phyloP scores from a whole-genome alignment of 1,140 invertebrate genomes.

The Leptinotarsa undecemlineata region DNA sequence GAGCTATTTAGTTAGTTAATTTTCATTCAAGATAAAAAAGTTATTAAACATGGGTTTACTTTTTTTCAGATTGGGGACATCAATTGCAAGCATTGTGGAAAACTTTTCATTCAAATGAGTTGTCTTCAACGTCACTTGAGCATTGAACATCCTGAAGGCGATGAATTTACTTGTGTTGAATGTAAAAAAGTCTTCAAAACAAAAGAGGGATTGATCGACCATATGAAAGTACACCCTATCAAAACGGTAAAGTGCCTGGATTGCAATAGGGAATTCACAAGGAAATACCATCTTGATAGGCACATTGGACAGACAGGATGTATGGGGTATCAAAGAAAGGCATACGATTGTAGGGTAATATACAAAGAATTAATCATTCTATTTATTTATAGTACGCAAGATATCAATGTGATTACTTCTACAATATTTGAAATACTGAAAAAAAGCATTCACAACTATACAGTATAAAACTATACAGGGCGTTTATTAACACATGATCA shows the following conservation, averaged over 20 bases:
- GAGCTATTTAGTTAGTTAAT: no score
- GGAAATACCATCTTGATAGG: slow-evolving; percentile 76
- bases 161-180: slow-evolving; percentile 46
- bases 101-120: slow-evolving; percentile 72
- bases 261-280: slow-evolving; percentile 70
- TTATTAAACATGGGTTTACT: neutral
- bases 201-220: slow-evolving; percentile 41
- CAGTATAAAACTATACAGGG: no score
- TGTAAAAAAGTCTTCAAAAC: slow-evolving; percentile 44
- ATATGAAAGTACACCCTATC: slow-evolving; percentile 48
- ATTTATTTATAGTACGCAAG: no score
- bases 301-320: slow-evolving; percentile 76
- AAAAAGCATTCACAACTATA: no score
- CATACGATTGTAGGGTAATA: slow-evolving; percentile 65
- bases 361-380: neutral
- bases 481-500: no score
- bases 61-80: slow-evolving; percentile 57
- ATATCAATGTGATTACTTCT: no score
- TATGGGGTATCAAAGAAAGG: slow-evolving; percentile 63
- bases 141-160: slow-evolving; percentile 56
- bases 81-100: slow-evolving; percentile 61
- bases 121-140: slow-evolving; percentile 70
- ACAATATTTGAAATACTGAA: no score
- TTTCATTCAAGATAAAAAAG: no score
- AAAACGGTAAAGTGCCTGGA: slow-evolving; percentile 61